Base-by-base conservation (phyloP, 2,113 vertebrate species). In the Forbesichthys papilliferus region DNA sequence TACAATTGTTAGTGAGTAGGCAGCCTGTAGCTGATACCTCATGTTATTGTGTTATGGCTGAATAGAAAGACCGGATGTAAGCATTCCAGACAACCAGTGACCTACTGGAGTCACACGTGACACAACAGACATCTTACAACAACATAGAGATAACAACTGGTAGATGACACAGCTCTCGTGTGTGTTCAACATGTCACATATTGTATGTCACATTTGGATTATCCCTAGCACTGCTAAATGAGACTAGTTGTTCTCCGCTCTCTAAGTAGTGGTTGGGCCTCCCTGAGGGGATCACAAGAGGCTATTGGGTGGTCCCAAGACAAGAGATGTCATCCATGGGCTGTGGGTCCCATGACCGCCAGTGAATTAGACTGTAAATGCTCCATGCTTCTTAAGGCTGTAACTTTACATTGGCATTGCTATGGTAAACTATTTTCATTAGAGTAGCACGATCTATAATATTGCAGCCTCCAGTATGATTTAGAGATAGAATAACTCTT, bases 61-160 rank as follows among this genome's bases (percentile, higher is more conserved):
- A 71, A 82, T 61, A 64, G 74, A 74, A 69, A 52, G 27, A 27
- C 27, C 27, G 53, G 36, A 8, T 6, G 36, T 42, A 42, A 5
- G n/a, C 54, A 18, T 79, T 80, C 54, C 51, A 60, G 78, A 73
- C 11, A 9, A 52, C 49, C 71, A 11, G 1, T 63, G 79, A 75
- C 80, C 66, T 77, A 61, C 18, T 3, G n/a, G 18, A 78, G 73
- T 83, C 68, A 66, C 11, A 66, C 71, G 79, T 82, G 71, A 78
- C 65, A 36, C 78, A 76, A 73, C 66, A 73, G 65, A 0, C 36
- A 61, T 73, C 53, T 75, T 79, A 60, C 34, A 16, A 60, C 61
- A 65, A 85, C 75, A 64, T 54, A 48, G 18, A 68, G 64, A 52
- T 0, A 20, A 57, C 9, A 59, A 55, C 59, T 65, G 61, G 59